Conservation (phyloP, 1,140 invertebrate genomes). For the Drosophila parvula region DNA sequence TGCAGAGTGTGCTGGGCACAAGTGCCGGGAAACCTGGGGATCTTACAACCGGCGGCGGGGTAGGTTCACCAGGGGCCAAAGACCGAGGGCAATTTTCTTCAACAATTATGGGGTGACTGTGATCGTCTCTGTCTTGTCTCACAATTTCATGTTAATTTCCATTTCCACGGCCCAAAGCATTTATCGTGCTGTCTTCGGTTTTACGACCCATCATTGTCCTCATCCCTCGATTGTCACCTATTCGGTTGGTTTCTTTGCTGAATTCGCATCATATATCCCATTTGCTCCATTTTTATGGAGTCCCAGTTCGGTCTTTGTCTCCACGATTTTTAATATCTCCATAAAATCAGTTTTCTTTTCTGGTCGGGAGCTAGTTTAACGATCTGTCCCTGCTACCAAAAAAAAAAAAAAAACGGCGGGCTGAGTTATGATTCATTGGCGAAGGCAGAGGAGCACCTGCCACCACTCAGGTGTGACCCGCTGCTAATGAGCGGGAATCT, state of each 20-base stretch:
- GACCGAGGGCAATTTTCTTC: slow-evolving; percentile 36
- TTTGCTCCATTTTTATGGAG: slow-evolving; percentile 31
- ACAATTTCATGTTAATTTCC: slow-evolving; percentile 74
- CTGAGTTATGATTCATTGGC: slow-evolving; percentile 59
- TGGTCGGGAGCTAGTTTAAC: slow-evolving; percentile 52
- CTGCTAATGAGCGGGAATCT: slow-evolving; percentile 38
- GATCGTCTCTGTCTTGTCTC: slow-evolving; percentile 46
- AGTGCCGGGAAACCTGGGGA: slow-evolving; percentile 41
- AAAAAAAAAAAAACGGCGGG: slow-evolving; percentile 27
- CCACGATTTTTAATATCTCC: slow-evolving; percentile 57
- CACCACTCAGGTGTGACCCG: slow-evolving; percentile 40
- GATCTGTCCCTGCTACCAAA: slow-evolving; percentile 52
- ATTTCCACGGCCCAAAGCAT: slow-evolving; percentile 51
- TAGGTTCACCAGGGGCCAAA: slow-evolving; percentile 18
- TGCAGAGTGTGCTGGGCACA: slow-evolving; percentile 80
- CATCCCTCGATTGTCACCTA: slow-evolving; percentile 66
- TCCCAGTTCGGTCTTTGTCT: slow-evolving; percentile 23
- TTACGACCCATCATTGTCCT: slow-evolving; percentile 63
- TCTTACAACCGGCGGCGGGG: background rate
- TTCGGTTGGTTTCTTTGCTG: slow-evolving; percentile 36
- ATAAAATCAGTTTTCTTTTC: slow-evolving; percentile 66
- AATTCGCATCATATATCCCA: slow-evolving; percentile 18
- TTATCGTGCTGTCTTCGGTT: slow-evolving; percentile 68
- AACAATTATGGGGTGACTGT: slow-evolving; percentile 48
- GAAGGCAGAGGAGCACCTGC: slow-evolving; percentile 61